These are phyloP conservation scores for Drepana falcataria DNA, from an alignment of 2,888 invertebrate genomes.

Conservation along the genomic window DNA sequence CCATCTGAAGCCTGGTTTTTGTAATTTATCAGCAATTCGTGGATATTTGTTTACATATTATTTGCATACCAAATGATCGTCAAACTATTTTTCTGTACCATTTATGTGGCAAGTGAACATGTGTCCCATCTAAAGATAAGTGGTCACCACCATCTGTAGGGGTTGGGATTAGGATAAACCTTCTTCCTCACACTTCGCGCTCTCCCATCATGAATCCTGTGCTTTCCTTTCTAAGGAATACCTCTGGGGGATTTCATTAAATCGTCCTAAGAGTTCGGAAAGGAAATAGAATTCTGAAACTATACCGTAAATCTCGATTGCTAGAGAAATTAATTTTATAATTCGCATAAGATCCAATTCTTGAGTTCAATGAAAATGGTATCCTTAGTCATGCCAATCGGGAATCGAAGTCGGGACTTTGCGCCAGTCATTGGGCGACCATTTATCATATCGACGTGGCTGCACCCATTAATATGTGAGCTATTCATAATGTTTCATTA, in stretches of 20 bases:
- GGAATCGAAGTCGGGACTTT: slow-evolving; percentile 55
- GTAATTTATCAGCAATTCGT: slow-evolving; percentile 31
- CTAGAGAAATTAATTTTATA: neutral
- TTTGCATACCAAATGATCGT: no score
- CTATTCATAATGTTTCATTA: slow-evolving; percentile 77
- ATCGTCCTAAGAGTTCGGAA: no score
- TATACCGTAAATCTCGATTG: neutral
- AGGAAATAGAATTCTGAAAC: neutral
- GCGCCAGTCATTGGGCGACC: slow-evolving; percentile 60
- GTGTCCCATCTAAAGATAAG: no score
- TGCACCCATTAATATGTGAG: slow-evolving; percentile 67
- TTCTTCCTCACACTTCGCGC: no score
- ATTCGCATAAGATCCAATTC: neutral
- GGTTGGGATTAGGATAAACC: no score
- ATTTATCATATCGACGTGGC: slow-evolving; percentile 69
- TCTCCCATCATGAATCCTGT: no score
- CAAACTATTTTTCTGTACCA: no score
- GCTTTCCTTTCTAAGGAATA: no score
- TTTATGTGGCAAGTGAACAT: no score
- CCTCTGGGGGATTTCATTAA: no score
- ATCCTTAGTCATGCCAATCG: slow-evolving; percentile 40
- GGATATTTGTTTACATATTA: neutral
- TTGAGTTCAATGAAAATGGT: neutral
- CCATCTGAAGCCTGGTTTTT: slow-evolving; percentile 34
- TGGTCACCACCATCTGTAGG: no score